Conservation (phyloP, 2,797 vertebrate species). For the Falco novaeseelandiae region DNA sequence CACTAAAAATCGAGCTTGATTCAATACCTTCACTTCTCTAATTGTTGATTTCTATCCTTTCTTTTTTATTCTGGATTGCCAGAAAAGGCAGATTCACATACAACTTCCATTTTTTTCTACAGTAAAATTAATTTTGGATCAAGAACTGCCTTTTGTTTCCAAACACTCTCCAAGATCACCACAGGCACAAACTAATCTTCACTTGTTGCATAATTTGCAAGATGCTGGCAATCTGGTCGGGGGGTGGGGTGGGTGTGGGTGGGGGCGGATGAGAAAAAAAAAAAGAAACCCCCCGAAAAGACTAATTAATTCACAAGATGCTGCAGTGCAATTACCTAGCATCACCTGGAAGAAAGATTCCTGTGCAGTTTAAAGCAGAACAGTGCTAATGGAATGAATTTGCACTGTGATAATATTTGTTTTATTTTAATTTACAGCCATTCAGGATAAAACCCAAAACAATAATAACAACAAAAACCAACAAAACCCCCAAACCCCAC, state of each 20-base stretch:
- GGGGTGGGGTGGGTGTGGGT: not conserved
- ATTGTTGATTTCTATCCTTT: not conserved
- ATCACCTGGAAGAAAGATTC: conserved; percentile 56
- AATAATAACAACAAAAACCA: not conserved
- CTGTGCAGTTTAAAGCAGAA: conserved; percentile 25
- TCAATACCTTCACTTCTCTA: not conserved
- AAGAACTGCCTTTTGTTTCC: conserved; percentile 40
- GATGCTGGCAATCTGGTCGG: conserved; percentile 34
- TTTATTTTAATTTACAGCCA: conserved; percentile 6
- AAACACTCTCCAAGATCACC: conserved; percentile 45
- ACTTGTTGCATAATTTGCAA: conserved; percentile 68
- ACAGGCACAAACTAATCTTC: conserved; percentile 57
- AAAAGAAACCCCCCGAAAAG: not conserved
- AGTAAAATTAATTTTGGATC: conserved; percentile 41
- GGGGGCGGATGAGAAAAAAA: not conserved
- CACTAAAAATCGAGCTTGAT: fast-evolving
- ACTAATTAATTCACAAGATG: conserved; percentile 68
- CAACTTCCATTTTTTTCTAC: conserved; percentile 12
- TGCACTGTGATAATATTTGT: not conserved
- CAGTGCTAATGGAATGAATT: conserved; percentile 34
- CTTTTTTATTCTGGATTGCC: not conserved
- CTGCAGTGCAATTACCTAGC: conserved; percentile 56
- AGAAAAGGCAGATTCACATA: not conserved
- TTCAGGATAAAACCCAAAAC: not conserved
- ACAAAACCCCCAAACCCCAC: not conserved